Evolutionary conservation across 2,797 vertebrate species (phyloP).

Genomic region (Taeniopygia guttata): DNA sequence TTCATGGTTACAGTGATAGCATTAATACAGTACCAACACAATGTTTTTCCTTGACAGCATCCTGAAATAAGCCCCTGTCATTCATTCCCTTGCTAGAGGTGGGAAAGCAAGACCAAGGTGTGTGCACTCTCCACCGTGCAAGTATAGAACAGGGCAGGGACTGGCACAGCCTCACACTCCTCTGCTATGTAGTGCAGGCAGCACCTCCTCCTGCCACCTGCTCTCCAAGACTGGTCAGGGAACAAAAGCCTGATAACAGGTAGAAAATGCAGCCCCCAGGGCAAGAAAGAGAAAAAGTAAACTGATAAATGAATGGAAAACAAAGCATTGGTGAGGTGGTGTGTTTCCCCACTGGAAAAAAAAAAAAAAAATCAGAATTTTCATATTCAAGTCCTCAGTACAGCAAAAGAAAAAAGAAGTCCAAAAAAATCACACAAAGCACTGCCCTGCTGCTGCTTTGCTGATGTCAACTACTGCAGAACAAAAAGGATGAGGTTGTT

Average conservation of each 20-base stretch:
- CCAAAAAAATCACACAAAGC: neutral
- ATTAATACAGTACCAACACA: neutral
- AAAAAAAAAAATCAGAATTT: neutral
- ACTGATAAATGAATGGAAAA: neutral
- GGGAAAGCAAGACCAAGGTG: neutral
- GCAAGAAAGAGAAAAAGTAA: neutral
- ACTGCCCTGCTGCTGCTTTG: neutral
- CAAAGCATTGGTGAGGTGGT: neutral
- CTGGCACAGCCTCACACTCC: neutral
- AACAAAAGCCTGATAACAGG: neutral
- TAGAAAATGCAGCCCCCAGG: neutral
- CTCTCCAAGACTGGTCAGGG: neutral
- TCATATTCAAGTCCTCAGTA: neutral
- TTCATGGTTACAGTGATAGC: neutral
- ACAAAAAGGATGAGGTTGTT: neutral
- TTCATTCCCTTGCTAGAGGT: neutral
- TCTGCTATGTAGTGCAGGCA: neutral
- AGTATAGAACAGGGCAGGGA: neutral
- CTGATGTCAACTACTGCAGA: neutral
- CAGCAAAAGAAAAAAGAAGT: neutral
- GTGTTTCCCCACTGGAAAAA: neutral
- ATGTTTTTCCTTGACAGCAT: neutral
- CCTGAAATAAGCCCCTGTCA: neutral
- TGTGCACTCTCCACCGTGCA: fast-evolving
- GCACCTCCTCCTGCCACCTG: neutral